These are phyloP conservation scores for Piliocolobus tephrosceles DNA, from an alignment of 2,113 vertebrate species.

Conservation along the genomic window DNA sequence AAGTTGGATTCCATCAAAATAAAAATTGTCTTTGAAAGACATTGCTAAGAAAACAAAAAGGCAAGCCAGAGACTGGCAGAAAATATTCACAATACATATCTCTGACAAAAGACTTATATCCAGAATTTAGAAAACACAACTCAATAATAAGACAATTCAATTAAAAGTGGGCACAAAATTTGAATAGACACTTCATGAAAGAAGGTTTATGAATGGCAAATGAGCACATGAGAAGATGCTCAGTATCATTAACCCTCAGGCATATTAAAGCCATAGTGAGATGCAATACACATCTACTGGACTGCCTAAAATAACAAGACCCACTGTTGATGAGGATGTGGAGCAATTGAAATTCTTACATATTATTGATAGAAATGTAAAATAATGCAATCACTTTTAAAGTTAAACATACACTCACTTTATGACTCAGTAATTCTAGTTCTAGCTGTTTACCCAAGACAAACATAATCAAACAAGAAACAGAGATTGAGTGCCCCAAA, in stretches of 20 bases:
- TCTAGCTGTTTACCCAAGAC: background rate
- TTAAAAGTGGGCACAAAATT: background rate
- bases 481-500: background rate
- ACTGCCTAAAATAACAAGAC: background rate
- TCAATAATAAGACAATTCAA: background rate
- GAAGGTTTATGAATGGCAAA: background rate
- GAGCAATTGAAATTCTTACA: background rate
- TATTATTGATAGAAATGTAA: background rate
- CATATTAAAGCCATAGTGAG: background rate
- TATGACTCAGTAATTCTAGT: background rate
- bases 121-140: background rate
- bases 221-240: background rate
- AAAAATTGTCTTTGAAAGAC: background rate
- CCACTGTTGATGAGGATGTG: background rate
- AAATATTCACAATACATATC: background rate
- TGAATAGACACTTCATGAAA: background rate
- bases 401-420: background rate
- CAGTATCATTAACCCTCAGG: background rate
- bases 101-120: background rate
- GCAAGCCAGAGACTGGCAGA: background rate
- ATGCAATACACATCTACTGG: background rate
- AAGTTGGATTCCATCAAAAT: background rate
- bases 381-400: background rate
- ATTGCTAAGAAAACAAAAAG: background rate
- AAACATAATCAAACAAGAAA: conserved; percentile 37